phyloP scores from a whole-genome alignment of 2,888 invertebrate genomes.

The Diarsia brunnea region DNA sequence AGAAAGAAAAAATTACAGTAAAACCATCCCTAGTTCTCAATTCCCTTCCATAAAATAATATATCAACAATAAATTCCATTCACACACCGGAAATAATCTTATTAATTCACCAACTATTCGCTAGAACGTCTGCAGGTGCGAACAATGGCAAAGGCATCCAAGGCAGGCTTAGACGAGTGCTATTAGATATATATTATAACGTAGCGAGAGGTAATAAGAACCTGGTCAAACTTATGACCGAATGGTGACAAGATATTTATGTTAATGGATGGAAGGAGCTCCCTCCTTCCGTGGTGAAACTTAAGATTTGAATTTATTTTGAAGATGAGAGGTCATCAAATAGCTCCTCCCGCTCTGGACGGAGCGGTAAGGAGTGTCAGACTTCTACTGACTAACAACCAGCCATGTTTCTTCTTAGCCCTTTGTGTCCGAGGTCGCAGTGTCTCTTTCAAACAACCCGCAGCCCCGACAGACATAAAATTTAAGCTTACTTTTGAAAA shows the following conservation, averaged over 20 bases:
- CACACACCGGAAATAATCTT: slow-evolving; percentile 29
- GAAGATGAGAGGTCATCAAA: too few relatives aligned
- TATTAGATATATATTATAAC: slow-evolving; percentile 45
- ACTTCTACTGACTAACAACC: too few relatives aligned
- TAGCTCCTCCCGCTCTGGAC: too few relatives aligned
- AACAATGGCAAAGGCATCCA: slow-evolving; percentile 60
- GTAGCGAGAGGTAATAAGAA: slow-evolving; percentile 52
- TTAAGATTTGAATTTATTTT: too few relatives aligned
- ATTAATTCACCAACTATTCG: slow-evolving; percentile 60
- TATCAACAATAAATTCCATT: neutral
- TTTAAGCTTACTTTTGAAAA: too few relatives aligned
- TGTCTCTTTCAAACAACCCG: too few relatives aligned
- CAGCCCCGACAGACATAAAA: too few relatives aligned
- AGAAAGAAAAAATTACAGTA: neutral
- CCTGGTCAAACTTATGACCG: slow-evolving; percentile 50
- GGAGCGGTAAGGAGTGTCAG: too few relatives aligned
- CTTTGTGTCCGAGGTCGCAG: too few relatives aligned
- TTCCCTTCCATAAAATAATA: neutral
- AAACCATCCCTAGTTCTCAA: neutral
- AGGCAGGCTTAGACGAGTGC: slow-evolving; percentile 56
- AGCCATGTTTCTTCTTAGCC: too few relatives aligned
- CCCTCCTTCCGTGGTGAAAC: too few relatives aligned
- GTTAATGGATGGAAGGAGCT: slow-evolving; percentile 16
- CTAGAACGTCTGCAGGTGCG: slow-evolving; percentile 60
- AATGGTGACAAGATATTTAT: slow-evolving; percentile 52